Evolutionary conservation across 2,797 vertebrate species (phyloP).

Genomic region (Mormyrops attenuatus): DNA sequence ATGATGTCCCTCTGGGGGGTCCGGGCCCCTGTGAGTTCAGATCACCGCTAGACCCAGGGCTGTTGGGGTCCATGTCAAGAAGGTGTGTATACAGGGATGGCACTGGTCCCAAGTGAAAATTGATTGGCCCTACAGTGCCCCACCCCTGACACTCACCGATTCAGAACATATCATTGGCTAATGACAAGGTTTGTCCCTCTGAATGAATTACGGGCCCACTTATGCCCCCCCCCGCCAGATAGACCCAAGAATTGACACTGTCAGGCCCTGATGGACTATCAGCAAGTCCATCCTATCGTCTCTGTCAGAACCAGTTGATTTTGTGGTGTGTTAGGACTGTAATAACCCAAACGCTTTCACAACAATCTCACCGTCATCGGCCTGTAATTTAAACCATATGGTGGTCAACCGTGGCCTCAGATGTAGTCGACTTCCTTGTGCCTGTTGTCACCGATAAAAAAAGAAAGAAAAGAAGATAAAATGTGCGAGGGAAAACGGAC

Average conservation of each 20-base stretch:
- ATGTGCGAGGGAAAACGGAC: neutral
- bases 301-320: neutral
- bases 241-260: neutral
- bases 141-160: neutral
- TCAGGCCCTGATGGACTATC: neutral
- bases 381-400: neutral
- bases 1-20: neutral
- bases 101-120: neutral
- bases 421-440: neutral
- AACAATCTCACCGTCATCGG: neutral
- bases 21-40: neutral
- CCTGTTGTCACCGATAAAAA: neutral
- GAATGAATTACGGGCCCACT: neutral
- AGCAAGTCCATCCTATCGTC: neutral
- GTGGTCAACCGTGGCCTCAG: neutral
- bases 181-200: neutral
- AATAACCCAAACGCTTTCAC: neutral
- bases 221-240: neutral
- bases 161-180: neutral
- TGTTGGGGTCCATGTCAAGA: neutral
- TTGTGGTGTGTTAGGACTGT: neutral
- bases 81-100: neutral
- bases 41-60: neutral
- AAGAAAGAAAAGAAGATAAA: neutral
- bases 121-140: neutral